Evolutionary conservation across 2,113 vertebrate genomes (phyloP).

Genomic region (Chaetorhynchus papuensis): DNA sequence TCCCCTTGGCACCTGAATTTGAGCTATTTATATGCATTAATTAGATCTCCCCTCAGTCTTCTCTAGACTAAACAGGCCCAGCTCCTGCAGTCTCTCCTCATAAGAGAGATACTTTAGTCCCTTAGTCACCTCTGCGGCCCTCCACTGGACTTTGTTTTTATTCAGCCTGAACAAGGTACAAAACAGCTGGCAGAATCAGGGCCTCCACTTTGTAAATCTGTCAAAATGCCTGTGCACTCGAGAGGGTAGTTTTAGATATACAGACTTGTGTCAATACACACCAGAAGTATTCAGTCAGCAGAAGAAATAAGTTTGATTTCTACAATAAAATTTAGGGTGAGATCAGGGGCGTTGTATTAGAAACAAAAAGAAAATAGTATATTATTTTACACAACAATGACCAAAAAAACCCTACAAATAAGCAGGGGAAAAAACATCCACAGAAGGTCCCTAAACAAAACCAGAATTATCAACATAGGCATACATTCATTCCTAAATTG

Average conservation of each 20-base stretch:
- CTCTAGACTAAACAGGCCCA: neutral
- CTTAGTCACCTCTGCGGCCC: neutral
- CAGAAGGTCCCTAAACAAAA: neutral
- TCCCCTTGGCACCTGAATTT: neutral
- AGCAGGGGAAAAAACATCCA: neutral
- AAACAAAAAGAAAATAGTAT: neutral
- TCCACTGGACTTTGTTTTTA: neutral
- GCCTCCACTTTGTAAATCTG: neutral
- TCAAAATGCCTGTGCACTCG: neutral
- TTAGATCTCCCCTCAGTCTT: neutral
- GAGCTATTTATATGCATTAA: neutral
- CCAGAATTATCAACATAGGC: neutral
- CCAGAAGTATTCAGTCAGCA: neutral
- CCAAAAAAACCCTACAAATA: rapidly evolving
- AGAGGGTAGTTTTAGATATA: neutral
- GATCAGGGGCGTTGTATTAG: neutral
- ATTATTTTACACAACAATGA: neutral
- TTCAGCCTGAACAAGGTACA: neutral
- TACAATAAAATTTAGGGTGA: neutral
- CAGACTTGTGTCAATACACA: neutral
- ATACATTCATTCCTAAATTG: neutral
- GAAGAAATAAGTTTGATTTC: neutral
- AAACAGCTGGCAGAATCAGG: neutral
- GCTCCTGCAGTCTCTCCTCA: neutral
- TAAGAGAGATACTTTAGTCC: neutral